Conservation (phyloP, 2,113 vertebrate genomes). For the Ceyx cyanopectus region DNA sequence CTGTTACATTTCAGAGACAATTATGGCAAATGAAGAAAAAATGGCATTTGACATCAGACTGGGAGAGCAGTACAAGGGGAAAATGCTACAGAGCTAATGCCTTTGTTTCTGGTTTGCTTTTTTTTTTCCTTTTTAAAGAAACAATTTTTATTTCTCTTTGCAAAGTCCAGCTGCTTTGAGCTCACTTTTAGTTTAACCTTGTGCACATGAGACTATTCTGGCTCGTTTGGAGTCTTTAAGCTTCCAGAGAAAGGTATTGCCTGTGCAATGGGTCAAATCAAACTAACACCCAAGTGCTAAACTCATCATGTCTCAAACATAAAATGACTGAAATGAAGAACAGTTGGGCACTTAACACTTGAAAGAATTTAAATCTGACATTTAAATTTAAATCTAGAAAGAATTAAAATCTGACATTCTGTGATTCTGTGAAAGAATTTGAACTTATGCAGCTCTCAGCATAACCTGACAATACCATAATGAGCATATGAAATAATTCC, state of each 20-base stretch:
- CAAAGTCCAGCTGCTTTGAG: background rate
- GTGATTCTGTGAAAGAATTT: background rate
- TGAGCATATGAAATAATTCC: background rate
- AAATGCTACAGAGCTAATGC: background rate
- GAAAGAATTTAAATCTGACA: background rate
- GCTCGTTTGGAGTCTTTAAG: background rate
- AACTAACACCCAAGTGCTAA: background rate
- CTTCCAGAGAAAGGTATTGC: background rate
- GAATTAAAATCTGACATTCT: too few relatives aligned
- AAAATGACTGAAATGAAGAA: background rate
- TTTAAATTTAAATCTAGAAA: too few relatives aligned
- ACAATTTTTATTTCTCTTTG: background rate
- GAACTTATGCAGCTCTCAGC: background rate
- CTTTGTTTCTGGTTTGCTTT: background rate
- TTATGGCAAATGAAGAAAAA: slow-evolving; percentile 41
- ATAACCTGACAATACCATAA: background rate
- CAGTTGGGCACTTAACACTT: background rate
- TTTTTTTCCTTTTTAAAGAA: background rate
- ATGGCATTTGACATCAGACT: slow-evolving; percentile 8
- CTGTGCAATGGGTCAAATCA: background rate
- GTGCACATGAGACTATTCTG: background rate
- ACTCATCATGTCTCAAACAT: background rate
- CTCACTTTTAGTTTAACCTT: background rate
- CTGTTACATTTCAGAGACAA: slow-evolving; percentile 39
- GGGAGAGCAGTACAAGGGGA: background rate